Evolutionary conservation across 2,888 invertebrate genomes (phyloP).

Genomic region (Pardosa pseudoannulata): DNA sequence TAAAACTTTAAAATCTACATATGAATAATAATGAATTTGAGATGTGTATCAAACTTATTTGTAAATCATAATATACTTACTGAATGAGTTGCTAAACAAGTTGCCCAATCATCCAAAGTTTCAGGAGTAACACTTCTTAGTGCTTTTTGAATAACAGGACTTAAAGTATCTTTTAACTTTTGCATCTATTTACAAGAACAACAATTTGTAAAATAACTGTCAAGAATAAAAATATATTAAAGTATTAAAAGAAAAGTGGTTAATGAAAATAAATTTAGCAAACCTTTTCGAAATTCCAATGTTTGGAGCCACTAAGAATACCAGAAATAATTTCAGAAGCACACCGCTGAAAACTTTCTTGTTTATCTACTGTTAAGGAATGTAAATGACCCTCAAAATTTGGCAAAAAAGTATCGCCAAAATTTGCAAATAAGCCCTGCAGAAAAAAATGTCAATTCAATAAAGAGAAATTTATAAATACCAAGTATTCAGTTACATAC

Average conservation of each 20-base stretch:
- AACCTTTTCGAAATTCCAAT: slow-evolving; percentile 84
- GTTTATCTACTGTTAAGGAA: slow-evolving; percentile 82
- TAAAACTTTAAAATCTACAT: no score
- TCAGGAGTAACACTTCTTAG: slow-evolving; percentile 85
- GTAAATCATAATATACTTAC: no score
- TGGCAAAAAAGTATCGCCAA: slow-evolving; percentile 83
- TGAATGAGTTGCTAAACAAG: slow-evolving; percentile 84
- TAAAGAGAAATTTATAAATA: no score
- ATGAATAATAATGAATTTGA: no score
- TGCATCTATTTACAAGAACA: slow-evolving; percentile 78
- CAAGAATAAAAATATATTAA: background rate
- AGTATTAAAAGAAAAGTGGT: no score
- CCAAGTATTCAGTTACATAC: no score
- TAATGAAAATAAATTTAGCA: no score
- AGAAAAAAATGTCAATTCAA: background rate
- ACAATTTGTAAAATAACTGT: background rate
- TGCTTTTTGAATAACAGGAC: slow-evolving; percentile 83
- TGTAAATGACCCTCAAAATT: slow-evolving; percentile 83
- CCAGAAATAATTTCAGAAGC: slow-evolving; percentile 89
- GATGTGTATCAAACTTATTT: no score
- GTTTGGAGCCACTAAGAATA: slow-evolving; percentile 87
- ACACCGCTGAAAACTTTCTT: slow-evolving; percentile 88
- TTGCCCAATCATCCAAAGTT: slow-evolving; percentile 85
- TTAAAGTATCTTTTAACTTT: slow-evolving; percentile 82
- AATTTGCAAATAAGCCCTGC: slow-evolving; percentile 86